Evolutionary conservation across 2,888 invertebrate species (phyloP).

Genomic region (Lithophane leautieri): DNA sequence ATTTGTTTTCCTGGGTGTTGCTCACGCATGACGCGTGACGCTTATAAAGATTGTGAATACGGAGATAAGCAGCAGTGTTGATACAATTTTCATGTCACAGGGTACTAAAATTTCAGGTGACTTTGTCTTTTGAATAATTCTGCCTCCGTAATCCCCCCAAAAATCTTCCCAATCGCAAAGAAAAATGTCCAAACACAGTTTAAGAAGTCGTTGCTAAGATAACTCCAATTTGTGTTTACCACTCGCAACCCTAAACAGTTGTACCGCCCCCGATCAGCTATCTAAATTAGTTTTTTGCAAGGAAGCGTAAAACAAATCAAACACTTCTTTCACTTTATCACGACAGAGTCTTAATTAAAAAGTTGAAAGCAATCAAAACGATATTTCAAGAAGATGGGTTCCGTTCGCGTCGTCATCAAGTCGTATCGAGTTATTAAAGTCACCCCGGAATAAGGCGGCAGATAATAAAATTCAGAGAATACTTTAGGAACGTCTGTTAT

Average conservation of each 20-base stretch:
- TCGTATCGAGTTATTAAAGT: conserved; percentile 69
- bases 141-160: background rate
- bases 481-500: conserved; percentile 70
- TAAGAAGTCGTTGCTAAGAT: conserved; percentile 35
- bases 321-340: conserved; percentile 59
- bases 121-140: background rate
- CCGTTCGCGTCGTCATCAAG: conserved; percentile 67
- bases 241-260: conserved; percentile 45
- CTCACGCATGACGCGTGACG: too few species aligned
- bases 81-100: background rate
- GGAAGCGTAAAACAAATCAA: conserved; percentile 61
- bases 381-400: conserved; percentile 64
- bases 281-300: conserved; percentile 65
- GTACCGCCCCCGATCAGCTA: conserved; percentile 36
- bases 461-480: conserved; percentile 70
- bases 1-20: too few species aligned
- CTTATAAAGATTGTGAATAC: too few species aligned
- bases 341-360: conserved; percentile 76
- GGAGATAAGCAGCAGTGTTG: background rate
- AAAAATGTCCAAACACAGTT: conserved; percentile 40
- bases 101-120: background rate
- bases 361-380: conserved; percentile 75
- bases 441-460: conserved; percentile 62
- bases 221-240: conserved; percentile 53
- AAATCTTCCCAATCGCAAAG: conserved; percentile 20